These are phyloP conservation scores for Phanerotoma sp. DNA, from an alignment of 2,888 invertebrate genomes.

Conservation along the genomic window DNA sequence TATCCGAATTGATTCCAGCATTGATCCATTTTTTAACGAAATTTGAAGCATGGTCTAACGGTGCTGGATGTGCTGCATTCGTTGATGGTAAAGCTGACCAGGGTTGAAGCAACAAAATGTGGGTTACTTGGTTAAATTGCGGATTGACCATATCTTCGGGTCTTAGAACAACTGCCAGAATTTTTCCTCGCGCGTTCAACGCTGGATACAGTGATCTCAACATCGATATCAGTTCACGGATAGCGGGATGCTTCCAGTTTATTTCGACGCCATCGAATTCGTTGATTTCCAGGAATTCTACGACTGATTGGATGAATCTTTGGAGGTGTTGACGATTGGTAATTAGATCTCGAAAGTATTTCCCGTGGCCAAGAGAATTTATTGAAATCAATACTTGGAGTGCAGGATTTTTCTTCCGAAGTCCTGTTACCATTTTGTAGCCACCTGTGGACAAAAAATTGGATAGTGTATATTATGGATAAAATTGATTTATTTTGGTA, in stretches of 20 bases:
- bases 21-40: slow-evolving; percentile 41
- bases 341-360: slow-evolving; percentile 66
- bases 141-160: slow-evolving; percentile 69
- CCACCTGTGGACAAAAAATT: slow-evolving; percentile 62
- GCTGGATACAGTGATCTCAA: slow-evolving; percentile 66
- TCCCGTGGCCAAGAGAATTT: slow-evolving; percentile 60
- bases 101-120: slow-evolving; percentile 70
- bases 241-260: slow-evolving; percentile 61
- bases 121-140: no score
- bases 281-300: slow-evolving; percentile 67
- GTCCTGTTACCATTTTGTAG: slow-evolving; percentile 68
- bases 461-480: no score
- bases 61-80: slow-evolving; percentile 45
- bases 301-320: slow-evolving; percentile 66
- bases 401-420: slow-evolving; percentile 68
- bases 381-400: slow-evolving; percentile 73
- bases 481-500: not conserved
- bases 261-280: slow-evolving; percentile 82
- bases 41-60: slow-evolving; percentile 39
- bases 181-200: slow-evolving; percentile 62
- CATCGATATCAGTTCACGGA: slow-evolving; percentile 62
- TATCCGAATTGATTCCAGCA: slow-evolving; percentile 66
- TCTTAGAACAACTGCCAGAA: slow-evolving; percentile 62
- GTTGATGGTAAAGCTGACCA: slow-evolving; percentile 56
- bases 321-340: slow-evolving; percentile 59